Base-by-base conservation (phyloP, 2,888 invertebrate species). In the Lasioglossum morio region DNA sequence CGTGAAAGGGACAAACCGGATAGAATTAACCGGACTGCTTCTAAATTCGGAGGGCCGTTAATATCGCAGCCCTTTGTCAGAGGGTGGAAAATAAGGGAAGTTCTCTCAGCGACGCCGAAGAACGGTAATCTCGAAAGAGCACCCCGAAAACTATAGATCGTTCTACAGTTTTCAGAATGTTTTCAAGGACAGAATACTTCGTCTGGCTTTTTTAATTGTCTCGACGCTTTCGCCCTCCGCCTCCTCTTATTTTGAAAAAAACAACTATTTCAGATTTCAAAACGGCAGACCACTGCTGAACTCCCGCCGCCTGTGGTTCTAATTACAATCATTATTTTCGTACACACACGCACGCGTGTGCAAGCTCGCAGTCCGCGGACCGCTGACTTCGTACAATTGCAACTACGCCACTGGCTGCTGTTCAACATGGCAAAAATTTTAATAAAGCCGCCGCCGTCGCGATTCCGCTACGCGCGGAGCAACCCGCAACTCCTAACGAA, bases 51-150 rank as follows among this genome's bases (percentile, higher is more conserved):
- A 4, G 60, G 5, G 27, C 5, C 16, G 60, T 60, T 60, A 60
- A 60, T 60, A 60, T 60, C 60, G 60, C 60, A 27, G 60, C 60
- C 60, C 60, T 60, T 60, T 60, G 60, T 60, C 60, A 27, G 60
- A 60, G 60, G 60, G 60, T 60, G 27, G 60, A 60, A 30, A 27
- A 60, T 60, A 60, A 27, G 60, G 14, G 27, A 14, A 30, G 60
- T 27, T 60, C 60, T 27, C 14, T 16, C 14, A 5, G 27, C 14
- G 27, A 23, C 53, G 60, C 14, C 60, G 60, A 16, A 60, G 60
- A 30, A 60, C 60, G 27, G 27, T 60, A 60, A 30, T 16, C 60
- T 16, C 60, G 14, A 27, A 16, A 30, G 27, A 60, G 60, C 60
- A 27, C 27, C 5, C 60, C 27, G 27, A 60, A 60, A 60, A 60